These are phyloP conservation scores for Sylvia atricapilla DNA, from an alignment of 2,113 vertebrate species.

Conservation along the genomic window DNA sequence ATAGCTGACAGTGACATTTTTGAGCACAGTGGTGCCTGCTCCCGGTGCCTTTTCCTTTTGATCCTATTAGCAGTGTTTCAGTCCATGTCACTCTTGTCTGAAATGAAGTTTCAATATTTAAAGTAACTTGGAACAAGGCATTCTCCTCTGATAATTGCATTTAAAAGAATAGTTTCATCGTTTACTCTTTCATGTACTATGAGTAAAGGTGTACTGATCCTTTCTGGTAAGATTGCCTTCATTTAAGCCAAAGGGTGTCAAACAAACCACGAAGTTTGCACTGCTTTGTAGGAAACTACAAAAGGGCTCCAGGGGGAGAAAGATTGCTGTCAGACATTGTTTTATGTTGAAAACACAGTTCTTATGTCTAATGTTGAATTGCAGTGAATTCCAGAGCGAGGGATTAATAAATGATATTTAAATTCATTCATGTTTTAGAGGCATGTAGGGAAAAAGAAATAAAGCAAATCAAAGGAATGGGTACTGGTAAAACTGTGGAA, in stretches of 20 bases:
- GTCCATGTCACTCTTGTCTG: neutral
- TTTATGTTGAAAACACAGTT: neutral
- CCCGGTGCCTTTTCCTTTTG: neutral
- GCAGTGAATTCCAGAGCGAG: neutral
- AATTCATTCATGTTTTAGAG: neutral
- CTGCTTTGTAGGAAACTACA: neutral
- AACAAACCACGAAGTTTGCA: neutral
- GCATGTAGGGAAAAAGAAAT: neutral
- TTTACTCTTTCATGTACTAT: neutral
- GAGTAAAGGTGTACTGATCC: neutral
- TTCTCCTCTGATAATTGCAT: neutral
- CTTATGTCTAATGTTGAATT: neutral
- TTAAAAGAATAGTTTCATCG: neutral
- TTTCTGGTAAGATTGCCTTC: neutral
- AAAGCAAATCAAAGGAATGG: neutral
- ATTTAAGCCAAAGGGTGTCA: neutral
- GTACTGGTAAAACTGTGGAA: neutral
- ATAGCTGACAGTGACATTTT: neutral
- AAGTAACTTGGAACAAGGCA: neutral
- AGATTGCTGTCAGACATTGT: neutral
- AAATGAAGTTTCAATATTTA: neutral
- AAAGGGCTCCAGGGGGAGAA: neutral
- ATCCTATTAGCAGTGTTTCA: neutral
- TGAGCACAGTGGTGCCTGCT: neutral
- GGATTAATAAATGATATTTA: neutral